Conservation (phyloP, 2,888 invertebrate species). For the Pecten maximus region DNA sequence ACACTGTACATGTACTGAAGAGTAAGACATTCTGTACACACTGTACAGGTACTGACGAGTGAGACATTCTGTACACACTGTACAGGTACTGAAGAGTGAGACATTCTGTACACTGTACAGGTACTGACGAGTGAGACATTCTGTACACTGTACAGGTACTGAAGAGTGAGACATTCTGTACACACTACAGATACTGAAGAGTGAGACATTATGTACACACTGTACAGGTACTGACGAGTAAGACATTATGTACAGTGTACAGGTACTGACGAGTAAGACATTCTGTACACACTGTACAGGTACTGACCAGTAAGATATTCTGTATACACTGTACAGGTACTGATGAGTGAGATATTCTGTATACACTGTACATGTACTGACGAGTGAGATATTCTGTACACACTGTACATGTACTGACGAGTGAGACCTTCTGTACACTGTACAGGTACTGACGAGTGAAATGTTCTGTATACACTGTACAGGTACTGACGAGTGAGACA, state of each 20-base stretch:
- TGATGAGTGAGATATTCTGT: no score
- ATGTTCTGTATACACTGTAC: no score
- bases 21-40: background rate
- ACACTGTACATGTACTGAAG: background rate
- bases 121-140: background rate
- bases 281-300: background rate
- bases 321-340: no score
- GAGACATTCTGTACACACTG: background rate
- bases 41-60: background rate
- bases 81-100: background rate
- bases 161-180: background rate
- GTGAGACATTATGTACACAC: background rate
- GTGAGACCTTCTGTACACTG: no score
- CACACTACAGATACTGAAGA: background rate
- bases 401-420: no score
- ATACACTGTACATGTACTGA: no score
- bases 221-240: background rate
- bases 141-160: background rate
- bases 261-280: background rate
- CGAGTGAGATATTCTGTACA: no score
- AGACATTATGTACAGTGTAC: background rate
- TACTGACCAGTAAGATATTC: background rate
- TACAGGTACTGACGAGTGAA: no score
- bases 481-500: no score
- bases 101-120: background rate